These are phyloP conservation scores for Hartigia nigra DNA, from an alignment of 2,888 invertebrate species.

Conservation along the genomic window DNA sequence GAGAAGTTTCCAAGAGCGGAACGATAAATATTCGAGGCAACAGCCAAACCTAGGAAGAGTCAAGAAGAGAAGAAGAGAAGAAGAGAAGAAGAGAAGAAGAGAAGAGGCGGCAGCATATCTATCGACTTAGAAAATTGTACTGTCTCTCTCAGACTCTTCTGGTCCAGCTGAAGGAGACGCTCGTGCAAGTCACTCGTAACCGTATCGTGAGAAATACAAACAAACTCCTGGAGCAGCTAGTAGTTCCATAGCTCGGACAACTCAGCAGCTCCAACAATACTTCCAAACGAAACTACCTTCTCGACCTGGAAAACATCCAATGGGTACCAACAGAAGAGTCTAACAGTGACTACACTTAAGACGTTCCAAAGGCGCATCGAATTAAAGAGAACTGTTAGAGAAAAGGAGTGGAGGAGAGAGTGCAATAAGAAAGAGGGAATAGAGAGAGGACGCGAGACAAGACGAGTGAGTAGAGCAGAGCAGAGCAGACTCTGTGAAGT, in stretches of 20 bases:
- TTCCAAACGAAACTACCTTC: background rate
- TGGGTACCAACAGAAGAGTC: background rate
- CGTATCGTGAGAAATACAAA: slow-evolving; percentile 64
- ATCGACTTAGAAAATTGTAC: background rate
- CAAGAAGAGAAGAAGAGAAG: background rate
- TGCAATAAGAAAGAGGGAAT: slow-evolving; percentile 15
- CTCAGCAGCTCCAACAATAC: background rate
- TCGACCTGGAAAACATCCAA: background rate
- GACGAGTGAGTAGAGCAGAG: slow-evolving; percentile 7
- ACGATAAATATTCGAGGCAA: slow-evolving; percentile 3
- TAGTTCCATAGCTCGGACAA: background rate
- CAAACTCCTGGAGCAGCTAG: slow-evolving; percentile 31
- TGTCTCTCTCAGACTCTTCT: background rate
- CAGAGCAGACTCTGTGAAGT: slow-evolving; percentile 14
- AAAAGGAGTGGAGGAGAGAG: slow-evolving; percentile 2
- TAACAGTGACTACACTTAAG: background rate
- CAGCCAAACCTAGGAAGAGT: background rate
- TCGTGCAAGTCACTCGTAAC: slow-evolving; percentile 62
- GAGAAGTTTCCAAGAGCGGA: background rate
- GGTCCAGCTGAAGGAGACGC: slow-evolving; percentile 12
- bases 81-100: background rate
- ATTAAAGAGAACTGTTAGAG: background rate
- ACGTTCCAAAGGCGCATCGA: background rate
- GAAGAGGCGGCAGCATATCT: background rate
- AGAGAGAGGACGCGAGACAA: slow-evolving; percentile 15